Percentiles rank a stretch among this genome's conserved stretches.
These are phyloP conservation scores for Setipinna tenuifilis DNA, from an alignment of 2,797 vertebrate genomes.

Conservation along the genomic window DNA sequence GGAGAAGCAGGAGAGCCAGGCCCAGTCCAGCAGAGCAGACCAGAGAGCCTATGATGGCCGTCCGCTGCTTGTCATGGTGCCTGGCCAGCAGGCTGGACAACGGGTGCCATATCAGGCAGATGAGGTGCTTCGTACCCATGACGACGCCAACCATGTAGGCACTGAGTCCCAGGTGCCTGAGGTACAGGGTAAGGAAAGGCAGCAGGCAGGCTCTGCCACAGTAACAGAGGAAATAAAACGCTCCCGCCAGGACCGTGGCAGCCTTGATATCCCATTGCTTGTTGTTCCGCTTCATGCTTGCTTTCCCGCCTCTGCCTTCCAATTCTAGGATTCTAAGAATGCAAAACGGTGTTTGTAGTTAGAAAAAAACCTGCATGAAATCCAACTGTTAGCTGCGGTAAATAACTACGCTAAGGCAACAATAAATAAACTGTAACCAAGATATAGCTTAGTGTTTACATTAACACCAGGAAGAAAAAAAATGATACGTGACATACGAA, in stretches of 20 bases:
- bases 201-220: slow-evolving; percentile 77
- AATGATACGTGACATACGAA: neutral
- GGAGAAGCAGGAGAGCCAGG: slow-evolving; percentile 78
- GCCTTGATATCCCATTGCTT: slow-evolving; percentile 81
- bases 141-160: slow-evolving; percentile 80
- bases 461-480: neutral
- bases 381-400: neutral
- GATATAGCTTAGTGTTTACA: neutral
- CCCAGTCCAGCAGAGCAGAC: slow-evolving; percentile 72
- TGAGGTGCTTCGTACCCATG: slow-evolving; percentile 78
- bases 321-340: neutral
- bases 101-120: slow-evolving; percentile 77
- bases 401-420: neutral
- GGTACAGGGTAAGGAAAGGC: slow-evolving; percentile 88
- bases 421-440: too few relatives aligned
- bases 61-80: slow-evolving; percentile 73
- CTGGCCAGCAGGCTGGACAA: slow-evolving; percentile 72
- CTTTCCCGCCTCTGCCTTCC: slow-evolving; percentile 1
- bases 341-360: neutral
- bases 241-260: slow-evolving; percentile 75
- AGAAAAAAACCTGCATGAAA: neutral
- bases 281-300: slow-evolving; percentile 72
- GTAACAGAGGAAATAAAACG: slow-evolving; percentile 79
- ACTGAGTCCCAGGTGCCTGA: slow-evolving; percentile 81
- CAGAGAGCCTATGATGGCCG: slow-evolving; percentile 72